phyloP scores from a whole-genome alignment of 2,797 vertebrate species.

The Lagocephalus sceleratus region DNA sequence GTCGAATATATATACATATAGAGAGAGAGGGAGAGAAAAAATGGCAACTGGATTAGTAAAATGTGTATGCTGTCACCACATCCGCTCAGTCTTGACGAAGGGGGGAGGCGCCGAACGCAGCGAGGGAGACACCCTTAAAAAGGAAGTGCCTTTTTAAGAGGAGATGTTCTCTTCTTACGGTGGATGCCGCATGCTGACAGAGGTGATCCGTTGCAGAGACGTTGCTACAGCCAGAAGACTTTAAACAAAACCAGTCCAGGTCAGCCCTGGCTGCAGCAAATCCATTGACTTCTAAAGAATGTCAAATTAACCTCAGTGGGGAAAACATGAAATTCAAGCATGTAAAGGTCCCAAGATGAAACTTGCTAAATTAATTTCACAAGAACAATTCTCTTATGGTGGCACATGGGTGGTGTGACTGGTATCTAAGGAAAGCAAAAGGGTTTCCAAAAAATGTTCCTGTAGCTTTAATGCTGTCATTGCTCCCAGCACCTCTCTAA shows the following conservation, averaged over 20 bases:
- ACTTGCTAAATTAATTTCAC: too few relatives aligned
- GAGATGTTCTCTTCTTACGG: conserved; percentile 17
- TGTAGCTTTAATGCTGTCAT: too few relatives aligned
- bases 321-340: conserved; percentile 18
- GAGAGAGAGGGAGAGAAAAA: conserved; percentile 50
- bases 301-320: conserved; percentile 7
- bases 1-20: too few relatives aligned
- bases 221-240: conserved; percentile 13
- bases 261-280: conserved; percentile 1
- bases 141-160: conserved; percentile 60
- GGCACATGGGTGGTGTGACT: conserved; percentile 44
- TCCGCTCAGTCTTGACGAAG: conserved; percentile 69
- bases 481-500: too few relatives aligned
- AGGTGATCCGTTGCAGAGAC: conserved; percentile 24
- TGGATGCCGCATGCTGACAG: conserved; percentile 35
- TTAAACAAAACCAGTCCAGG: conserved; percentile 4
- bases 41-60: conserved; percentile 51
- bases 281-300: conserved; percentile 11
- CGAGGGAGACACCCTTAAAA: conserved; percentile 63
- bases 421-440: conserved; percentile 18
- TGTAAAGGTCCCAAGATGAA: neutral
- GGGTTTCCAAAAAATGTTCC: too few relatives aligned
- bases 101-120: conserved; percentile 48
- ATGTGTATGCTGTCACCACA: conserved; percentile 59
- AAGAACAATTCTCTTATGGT: conserved; percentile 12